Percentiles rank a stretch among this genome's conserved stretches.
Evolutionary conservation across 2,113 vertebrate genomes (phyloP).

Genomic region (Bujurquina vittata): DNA sequence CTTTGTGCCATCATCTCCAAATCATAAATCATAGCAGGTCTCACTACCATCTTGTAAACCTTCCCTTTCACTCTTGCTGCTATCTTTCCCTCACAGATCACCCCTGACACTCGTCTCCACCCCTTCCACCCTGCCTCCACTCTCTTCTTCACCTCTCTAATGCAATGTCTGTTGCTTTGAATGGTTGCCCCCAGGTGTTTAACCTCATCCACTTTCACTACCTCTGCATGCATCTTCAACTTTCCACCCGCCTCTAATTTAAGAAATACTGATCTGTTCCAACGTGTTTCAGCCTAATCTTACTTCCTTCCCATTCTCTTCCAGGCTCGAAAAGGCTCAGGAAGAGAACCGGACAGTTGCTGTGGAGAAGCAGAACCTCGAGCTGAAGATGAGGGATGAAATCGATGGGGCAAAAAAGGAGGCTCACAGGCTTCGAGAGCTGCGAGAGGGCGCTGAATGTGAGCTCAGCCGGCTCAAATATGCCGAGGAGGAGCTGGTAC

Average conservation of each 20-base stretch:
- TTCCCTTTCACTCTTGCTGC: too few species aligned
- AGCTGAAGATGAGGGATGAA: conserved; percentile 98
- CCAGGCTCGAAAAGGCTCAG: conserved; percentile 95
- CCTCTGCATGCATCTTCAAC: background rate
- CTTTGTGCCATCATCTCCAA: too few species aligned
- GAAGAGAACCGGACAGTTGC: conserved; percentile 98
- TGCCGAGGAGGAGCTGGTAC: conserved; percentile 95
- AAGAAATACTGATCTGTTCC: background rate
- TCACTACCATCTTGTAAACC: too few species aligned
- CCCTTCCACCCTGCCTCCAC: background rate
- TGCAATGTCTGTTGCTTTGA: too few species aligned
- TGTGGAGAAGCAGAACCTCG: conserved; percentile 97
- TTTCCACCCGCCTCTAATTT: background rate
- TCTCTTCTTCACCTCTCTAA: background rate
- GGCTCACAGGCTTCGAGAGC: conserved; percentile 88
- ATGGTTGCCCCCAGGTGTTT: too few species aligned
- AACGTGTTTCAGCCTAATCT: background rate
- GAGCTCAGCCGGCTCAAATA: conserved; percentile 97
- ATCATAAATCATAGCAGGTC: too few species aligned
- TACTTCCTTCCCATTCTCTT: background rate
- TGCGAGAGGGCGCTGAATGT: conserved; percentile 93
- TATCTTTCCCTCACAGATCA: background rate
- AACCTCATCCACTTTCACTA: background rate
- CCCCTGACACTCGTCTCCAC: background rate
- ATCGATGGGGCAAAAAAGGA: conserved; percentile 95